Base-by-base conservation (phyloP, 2,113 vertebrate genomes). In the Channa maculata region DNA sequence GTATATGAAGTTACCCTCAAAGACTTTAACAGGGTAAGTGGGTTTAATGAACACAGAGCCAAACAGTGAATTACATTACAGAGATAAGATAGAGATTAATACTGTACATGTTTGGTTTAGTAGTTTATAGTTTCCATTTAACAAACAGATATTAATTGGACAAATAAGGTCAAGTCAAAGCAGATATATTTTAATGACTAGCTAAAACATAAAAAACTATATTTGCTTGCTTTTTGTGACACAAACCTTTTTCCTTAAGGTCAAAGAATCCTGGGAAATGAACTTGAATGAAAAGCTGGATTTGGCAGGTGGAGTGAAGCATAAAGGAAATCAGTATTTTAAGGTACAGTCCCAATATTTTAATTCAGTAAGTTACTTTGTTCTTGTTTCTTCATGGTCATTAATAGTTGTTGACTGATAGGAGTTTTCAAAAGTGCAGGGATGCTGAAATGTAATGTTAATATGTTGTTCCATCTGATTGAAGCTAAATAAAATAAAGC, bases 211-310 rank as follows among this genome's bases (percentile, higher is more conserved):
- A 24, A 24, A 24, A 24, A 24, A 24, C 24, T 24, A 24, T 24
- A 24, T 24, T 24, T 24, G 24, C 9, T 74, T 6, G 51, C 6
- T 49, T 55, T 71, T n/a, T 73, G 33, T 62, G 14, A 15, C 2
- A 10, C 14, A 49, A 13, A 9, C 36, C 61, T 1, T 85, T 76
- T 66, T 58, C 36, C 41, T 65, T 8, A 88, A 99, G 98, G 96
- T 96, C 88, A 99, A 97, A 93, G 97, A 99, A 92, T 95, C 94
- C 10, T 99, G 98, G 98, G 97, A 99, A 93, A 98, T 99, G 97
- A 95, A 96, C 82, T 94, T 97, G 87, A 96, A 94, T 46, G 97
- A 99, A 87, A 99, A 99, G 91, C 89, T 98, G 86, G 94, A 95
- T 75, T 91, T 94, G 88, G 94, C 96, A 33, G 91, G 84, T 4